A percentile compares a stretch with the other conserved stretches of the same genome.
Evolutionary conservation across 2,888 invertebrate species (phyloP).

Genomic region (Orthosia gracilis): DNA sequence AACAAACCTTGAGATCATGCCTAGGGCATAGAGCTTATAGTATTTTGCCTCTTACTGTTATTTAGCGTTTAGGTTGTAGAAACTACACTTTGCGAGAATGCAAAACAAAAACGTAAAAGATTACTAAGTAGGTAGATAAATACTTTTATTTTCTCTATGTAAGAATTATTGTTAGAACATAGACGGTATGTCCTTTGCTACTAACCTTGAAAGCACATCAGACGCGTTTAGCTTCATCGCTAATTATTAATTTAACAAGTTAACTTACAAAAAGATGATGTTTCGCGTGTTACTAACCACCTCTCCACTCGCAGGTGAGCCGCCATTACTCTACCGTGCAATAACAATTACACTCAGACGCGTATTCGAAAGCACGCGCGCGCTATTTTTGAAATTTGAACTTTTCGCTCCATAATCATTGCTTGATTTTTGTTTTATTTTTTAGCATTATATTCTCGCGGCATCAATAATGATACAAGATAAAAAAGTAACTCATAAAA

Average conservation of each 20-base stretch:
- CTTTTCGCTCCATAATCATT: constrained; percentile 71
- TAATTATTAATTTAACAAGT: constrained; percentile 67
- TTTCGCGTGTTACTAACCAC: constrained; percentile 76
- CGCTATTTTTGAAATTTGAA: constrained; percentile 80
- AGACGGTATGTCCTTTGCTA: constrained; percentile 35
- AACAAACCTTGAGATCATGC: constrained; percentile 40
- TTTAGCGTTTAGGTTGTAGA: too few relatives aligned
- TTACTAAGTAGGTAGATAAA: neutral
- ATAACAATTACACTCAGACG: constrained; percentile 74
- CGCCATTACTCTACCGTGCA: constrained; percentile 67
- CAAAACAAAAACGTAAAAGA: constrained; percentile 6
- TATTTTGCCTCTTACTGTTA: neutral
- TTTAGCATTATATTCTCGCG: constrained; percentile 29
- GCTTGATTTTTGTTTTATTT: constrained; percentile 64
- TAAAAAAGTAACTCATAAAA: constrained; percentile 8
- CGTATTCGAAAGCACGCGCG: constrained; percentile 73
- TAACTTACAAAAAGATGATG: constrained; percentile 72
- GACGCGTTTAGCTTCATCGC: constrained; percentile 48
- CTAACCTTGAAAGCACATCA: constrained; percentile 55
- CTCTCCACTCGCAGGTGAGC: constrained; percentile 80
- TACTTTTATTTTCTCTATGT: too few relatives aligned
- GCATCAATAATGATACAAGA: constrained; percentile 8
- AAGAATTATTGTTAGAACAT: constrained; percentile 26
- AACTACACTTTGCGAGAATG: too few relatives aligned
- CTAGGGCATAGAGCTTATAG: neutral